Evolutionary conservation across 2,888 invertebrate species (phyloP).

Genomic region (Anticlea derivata): DNA sequence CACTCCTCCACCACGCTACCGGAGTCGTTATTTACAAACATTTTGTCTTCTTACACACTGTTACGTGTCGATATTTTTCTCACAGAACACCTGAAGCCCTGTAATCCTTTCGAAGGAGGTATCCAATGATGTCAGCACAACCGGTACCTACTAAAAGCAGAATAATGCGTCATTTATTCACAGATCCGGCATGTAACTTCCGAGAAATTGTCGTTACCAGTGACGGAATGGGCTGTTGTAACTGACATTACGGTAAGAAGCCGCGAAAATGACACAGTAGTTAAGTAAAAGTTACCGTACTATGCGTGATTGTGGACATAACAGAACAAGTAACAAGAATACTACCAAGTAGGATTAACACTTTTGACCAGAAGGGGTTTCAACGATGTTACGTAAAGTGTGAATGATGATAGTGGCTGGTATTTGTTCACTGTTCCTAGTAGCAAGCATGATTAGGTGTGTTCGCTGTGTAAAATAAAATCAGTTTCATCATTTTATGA

Average conservation of each 20-base stretch:
- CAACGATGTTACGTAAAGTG: background rate
- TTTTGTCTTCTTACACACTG: too few relatives aligned
- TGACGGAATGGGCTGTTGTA: background rate
- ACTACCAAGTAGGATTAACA: background rate
- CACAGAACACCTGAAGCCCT: background rate
- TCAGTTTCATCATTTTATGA: too few relatives aligned
- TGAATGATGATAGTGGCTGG: too few relatives aligned
- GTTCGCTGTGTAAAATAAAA: too few relatives aligned
- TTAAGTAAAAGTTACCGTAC: background rate
- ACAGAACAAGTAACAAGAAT: background rate
- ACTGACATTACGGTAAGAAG: background rate
- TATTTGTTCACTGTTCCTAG: too few relatives aligned
- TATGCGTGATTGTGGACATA: conserved; percentile 2
- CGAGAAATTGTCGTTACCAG: conserved; percentile 30
- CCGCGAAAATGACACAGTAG: conserved; percentile 1
- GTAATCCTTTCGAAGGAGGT: conserved; percentile 8
- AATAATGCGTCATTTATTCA: conserved; percentile 45
- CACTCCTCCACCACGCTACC: too few relatives aligned
- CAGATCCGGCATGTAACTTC: conserved; percentile 43
- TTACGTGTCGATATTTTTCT: background rate
- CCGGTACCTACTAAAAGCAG: conserved; percentile 41
- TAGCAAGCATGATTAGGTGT: too few relatives aligned
- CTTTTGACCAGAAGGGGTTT: too few relatives aligned
- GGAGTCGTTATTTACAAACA: too few relatives aligned
- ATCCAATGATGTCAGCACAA: conserved; percentile 38